Evolutionary conservation across 2,888 invertebrate genomes (phyloP), one percentile per base, ranked within the genome.

Genomic region (Orthosia gothica): DNA sequence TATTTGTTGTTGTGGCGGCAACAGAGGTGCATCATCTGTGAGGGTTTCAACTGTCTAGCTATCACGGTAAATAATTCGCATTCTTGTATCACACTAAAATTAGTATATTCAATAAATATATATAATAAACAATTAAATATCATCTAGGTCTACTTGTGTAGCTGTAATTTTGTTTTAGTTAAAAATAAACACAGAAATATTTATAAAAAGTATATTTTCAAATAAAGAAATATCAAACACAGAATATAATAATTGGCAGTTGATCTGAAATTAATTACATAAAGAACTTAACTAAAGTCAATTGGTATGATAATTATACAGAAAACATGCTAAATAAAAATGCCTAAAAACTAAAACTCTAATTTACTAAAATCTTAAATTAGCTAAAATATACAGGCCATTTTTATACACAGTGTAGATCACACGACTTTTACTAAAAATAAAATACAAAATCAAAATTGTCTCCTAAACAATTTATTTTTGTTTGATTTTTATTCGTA

Each of bases 371-470:
- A 87, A 74, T 65, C 84, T 83, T 92, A 91, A 92, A 90, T 90
- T 92, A 92, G 84, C 89, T 92, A 93, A 91, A 94, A 94, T 94
- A 92, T 95, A 95, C 95, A 95, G 94, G 95, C 94, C 93, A 84
- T 93, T 90, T 89, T 90, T 87, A 89, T 91, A 91, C 90, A 91
- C 89, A 91, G 86, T 88, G 87, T 89, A 89, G 86, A 92, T 94
- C 93, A 93, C 93, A 92, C 90, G 82, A 88, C 88, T 90, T 80
- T 87, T 76, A 82, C 81, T 86, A 86, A 86, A 89, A 87, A 86
- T 83, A 87, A 87, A 82, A 64, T 83, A 80, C 55, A 71, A 77
- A 84, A 81, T 83, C 23, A 64, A 83, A 80, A 81, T 73, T 71
- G 61, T 64, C 74, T 78, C 69, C 67, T 70, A 20, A 87, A 74